Evolutionary conservation across 2,888 invertebrate genomes (phyloP).

Genomic region (Cephus spinipes): DNA sequence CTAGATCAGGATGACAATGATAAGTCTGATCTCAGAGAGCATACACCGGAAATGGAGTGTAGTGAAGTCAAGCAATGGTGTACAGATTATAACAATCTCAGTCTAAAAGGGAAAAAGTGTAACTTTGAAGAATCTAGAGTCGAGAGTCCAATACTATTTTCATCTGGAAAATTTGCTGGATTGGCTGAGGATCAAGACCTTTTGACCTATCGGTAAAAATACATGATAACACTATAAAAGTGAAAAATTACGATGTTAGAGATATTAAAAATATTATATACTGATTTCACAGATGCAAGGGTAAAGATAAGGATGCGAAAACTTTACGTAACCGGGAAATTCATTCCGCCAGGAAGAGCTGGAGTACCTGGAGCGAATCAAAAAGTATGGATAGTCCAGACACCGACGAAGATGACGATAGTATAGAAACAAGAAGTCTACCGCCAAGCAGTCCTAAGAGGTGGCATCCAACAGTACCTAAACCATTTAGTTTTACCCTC

Average conservation of each 20-base stretch:
- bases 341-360: slow-evolving; percentile 45
- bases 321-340: slow-evolving; percentile 53
- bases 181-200: slow-evolving; percentile 58
- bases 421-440: slow-evolving; percentile 58
- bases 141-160: slow-evolving; percentile 52
- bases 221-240: neutral
- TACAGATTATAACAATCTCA: slow-evolving; percentile 40
- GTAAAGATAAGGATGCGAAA: slow-evolving; percentile 51
- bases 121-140: slow-evolving; percentile 53
- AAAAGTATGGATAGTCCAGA: slow-evolving; percentile 47
- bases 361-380: slow-evolving; percentile 54
- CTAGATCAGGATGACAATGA: slow-evolving; percentile 57
- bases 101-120: slow-evolving; percentile 58
- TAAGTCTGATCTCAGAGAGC: slow-evolving; percentile 16
- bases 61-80: slow-evolving; percentile 30
- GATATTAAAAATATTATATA: neutral
- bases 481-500: slow-evolving; percentile 78
- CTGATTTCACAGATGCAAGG: slow-evolving; percentile 39
- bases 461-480: slow-evolving; percentile 71
- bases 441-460: slow-evolving; percentile 56
- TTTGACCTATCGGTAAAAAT: slow-evolving; percentile 51
- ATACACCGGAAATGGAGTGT: slow-evolving; percentile 3
- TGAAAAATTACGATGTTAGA: neutral
- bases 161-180: slow-evolving; percentile 51
- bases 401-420: slow-evolving; percentile 58